Conservation (phyloP, 2,797 vertebrate species). For the Malacoctenus gilli region DNA sequence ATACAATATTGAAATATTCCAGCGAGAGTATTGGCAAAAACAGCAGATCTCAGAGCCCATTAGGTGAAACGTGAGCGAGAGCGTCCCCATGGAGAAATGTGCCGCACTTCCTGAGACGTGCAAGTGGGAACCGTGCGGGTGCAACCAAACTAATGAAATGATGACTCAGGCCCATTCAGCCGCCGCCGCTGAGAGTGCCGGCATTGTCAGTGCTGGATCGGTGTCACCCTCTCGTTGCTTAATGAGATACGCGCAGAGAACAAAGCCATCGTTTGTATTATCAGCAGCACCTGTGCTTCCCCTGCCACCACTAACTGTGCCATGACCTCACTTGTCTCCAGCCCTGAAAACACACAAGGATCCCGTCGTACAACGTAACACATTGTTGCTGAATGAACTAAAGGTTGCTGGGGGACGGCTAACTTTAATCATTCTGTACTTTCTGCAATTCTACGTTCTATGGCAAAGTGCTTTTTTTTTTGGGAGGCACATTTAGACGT, state of each 20-base stretch:
- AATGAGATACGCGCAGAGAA: neutral
- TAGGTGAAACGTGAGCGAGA: too few species aligned
- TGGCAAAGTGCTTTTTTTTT: neutral
- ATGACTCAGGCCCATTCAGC: neutral
- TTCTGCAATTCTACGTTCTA: neutral
- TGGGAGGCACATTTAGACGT: neutral
- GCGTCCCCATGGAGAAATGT: too few species aligned
- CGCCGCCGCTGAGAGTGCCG: neutral
- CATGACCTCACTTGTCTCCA: neutral
- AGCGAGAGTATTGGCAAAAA: too few species aligned
- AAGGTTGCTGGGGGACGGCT: neutral
- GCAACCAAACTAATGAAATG: neutral
- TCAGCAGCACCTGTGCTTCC: neutral
- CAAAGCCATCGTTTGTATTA: neutral
- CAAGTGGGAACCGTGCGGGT: too few species aligned
- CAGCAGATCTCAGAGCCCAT: too few species aligned
- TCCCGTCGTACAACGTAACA: neutral
- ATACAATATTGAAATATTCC: too few species aligned
- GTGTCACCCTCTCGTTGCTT: neutral
- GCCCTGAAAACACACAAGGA: neutral
- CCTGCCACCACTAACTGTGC: neutral
- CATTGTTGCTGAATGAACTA: neutral
- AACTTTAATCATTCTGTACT: neutral
- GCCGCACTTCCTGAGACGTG: too few species aligned
- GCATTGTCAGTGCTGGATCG: neutral